Base-by-base conservation (phyloP, 1,140 invertebrate genomes). In the Pinna nobilis region DNA sequence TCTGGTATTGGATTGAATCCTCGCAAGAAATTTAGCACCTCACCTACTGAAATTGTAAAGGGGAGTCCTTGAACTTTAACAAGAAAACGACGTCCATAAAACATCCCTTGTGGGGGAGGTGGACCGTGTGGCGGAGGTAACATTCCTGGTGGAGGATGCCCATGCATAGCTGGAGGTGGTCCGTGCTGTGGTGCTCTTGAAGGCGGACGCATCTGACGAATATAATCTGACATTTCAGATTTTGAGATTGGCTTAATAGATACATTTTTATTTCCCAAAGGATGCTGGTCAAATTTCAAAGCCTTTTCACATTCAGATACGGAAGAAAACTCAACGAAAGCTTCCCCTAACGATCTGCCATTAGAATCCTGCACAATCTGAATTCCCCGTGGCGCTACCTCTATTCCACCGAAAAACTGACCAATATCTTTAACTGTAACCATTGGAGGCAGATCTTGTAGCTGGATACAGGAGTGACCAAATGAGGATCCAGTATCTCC, bases 11-110 rank as follows among this genome's bases (percentile, higher is more conserved):
- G 79, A 39, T 79, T 68, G 63, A 81, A 89, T 9, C 82, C 85
- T 0, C 91, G 87, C 79, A 98, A 97, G 84, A 97, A 97, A 0
- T 93, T 91, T 37, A 97, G 89, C 65, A 98, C 96, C 75, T 98
- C 96, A 60, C 95, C 93, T 13, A 96, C 93, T 5, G 92, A 92
- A 0, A 96, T 95, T 65, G 94, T 93, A 86, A 94, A 97, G 0
- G 96, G 95, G 0, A 98, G 92, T 87, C 98, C 98, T 80, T 95
- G 73, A 49, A 72, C 80, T 47, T 69, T 69, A n/a, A 82, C 63
- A 39, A 77, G 79, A 39, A 66, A 77, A 65, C 60, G 44, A n/a
- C 66, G 39, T 32, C 39, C 39, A n/a, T 44, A 47, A 25, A 64
- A 63, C 4, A 53, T 41, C 25, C 32, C 41, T 20, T 37, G 33